Evolutionary conservation across 2,113 vertebrate species (phyloP).

Genomic region (Pomatostomus ruficeps): DNA sequence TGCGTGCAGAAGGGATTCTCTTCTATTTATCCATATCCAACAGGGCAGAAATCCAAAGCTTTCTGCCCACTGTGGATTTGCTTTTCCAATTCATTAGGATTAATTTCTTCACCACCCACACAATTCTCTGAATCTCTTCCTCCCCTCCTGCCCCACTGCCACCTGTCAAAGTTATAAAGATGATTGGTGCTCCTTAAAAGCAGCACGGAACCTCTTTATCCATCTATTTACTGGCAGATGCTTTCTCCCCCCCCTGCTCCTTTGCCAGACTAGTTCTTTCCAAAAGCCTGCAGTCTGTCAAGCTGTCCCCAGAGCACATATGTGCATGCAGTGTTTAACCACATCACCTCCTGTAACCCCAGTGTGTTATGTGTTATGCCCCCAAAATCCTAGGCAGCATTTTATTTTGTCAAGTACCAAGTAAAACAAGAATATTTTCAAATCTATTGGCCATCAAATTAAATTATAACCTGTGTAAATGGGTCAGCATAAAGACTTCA

Average conservation of each 20-base stretch:
- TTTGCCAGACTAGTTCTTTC: background rate
- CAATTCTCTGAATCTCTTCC: constrained; percentile 16
- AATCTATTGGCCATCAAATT: background rate
- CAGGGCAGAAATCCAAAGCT: constrained; percentile 51
- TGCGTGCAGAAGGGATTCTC: constrained; percentile 25
- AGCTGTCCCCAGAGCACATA: background rate
- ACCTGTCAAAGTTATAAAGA: constrained; percentile 41
- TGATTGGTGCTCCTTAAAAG: constrained; percentile 34
- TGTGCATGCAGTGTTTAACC: background rate
- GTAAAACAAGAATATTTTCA: background rate
- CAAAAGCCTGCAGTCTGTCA: constrained; percentile 15
- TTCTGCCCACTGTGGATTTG: constrained; percentile 37
- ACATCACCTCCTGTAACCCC: background rate
- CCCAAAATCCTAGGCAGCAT: background rate
- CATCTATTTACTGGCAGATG: constrained; percentile 33
- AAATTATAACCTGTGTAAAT: background rate
- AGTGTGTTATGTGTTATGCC: background rate
- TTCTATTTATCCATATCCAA: constrained; percentile 4
- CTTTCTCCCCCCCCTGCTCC: background rate
- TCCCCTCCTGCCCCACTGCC: constrained; percentile 12
- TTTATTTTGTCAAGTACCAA: background rate
- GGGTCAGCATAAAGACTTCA: background rate
- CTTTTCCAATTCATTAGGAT: constrained; percentile 57
- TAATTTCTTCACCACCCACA: constrained; percentile 50
- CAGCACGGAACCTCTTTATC: constrained; percentile 9